Evolutionary conservation across 2,113 vertebrate genomes (phyloP), one percentile per base, ranked within the genome.

Genomic region (Sinocyclocheilus maitianheensis): DNA sequence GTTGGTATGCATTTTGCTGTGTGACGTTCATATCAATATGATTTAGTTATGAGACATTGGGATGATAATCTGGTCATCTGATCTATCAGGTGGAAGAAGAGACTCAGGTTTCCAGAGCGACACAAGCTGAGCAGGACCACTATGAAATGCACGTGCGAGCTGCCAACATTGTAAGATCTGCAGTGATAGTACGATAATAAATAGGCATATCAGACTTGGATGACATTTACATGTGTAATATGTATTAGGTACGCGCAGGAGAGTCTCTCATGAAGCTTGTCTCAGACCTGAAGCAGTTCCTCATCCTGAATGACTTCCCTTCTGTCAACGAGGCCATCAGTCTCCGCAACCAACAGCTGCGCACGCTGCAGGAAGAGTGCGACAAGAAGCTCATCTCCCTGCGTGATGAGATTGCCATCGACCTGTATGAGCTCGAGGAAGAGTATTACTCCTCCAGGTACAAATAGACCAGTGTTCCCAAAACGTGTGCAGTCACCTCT

Each of bases 391-490:
- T 99, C 65, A 95, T 96, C 46, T 92, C 97, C 0, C 95, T 99
- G 74, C 92, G 98, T 1, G 98, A 99, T 3, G 98, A 99, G 94
- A 96, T 98, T 82, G 98, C 98, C 89, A 93, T 98, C 20, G 98
- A 99, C 94, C 97, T 99, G 43, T 99, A 98, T 74, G 98, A 99
- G 95, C 95, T 99, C 89, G 98, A 99, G 95, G 98, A 99, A 97
- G 98, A 99, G 93, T 99, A 98, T 96, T 99, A 99, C 96, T 99
- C 98, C 93, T 99, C 98, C 96, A 99, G 98, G 98, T 99, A 99
- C 96, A 98, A 96, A 95, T 99, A 98, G 95, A 92, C 89, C 88
- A 87, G 91, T 85, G 77, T 90, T 79, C 89, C 90, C 63, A 81
- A 34, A 46, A 87, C 7, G 34, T 40, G 71, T 85, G n/a, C 58